Percentiles rank a stretch among this genome's conserved stretches.
These are phyloP conservation scores for Ctenopoma multispine DNA, from an alignment of 2,797 vertebrate genomes.

Conservation along the genomic window DNA sequence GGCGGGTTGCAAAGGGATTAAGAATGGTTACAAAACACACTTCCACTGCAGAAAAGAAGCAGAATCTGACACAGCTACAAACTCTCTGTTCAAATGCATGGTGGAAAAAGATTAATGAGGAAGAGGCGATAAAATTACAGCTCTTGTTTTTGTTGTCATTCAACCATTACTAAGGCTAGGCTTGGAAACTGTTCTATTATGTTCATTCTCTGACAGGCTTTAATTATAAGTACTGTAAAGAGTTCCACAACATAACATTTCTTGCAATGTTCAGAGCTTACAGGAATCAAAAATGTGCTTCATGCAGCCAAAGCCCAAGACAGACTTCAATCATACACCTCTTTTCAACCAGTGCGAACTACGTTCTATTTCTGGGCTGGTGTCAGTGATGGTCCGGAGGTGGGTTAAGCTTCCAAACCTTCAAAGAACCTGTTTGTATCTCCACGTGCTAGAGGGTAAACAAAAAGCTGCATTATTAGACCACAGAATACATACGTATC, in stretches of 20 bases:
- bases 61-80: conserved; percentile 4
- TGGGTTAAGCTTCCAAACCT: too few relatives aligned
- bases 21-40: neutral
- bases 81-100: neutral
- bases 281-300: conserved; percentile 9
- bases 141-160: conserved; percentile 15
- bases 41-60: neutral
- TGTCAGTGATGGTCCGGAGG: too few relatives aligned
- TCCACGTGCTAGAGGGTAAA: too few relatives aligned
- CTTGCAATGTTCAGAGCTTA: neutral
- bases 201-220: neutral
- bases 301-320: neutral
- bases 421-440: too few relatives aligned
- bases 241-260: neutral
- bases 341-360: too few relatives aligned
- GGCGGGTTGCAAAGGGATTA: neutral
- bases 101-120: conserved; percentile 2
- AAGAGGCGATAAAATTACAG: conserved; percentile 9
- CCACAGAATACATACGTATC: too few relatives aligned
- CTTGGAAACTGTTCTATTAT: neutral
- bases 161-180: neutral
- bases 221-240: conserved; percentile 6
- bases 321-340: conserved; percentile 3
- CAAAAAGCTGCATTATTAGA: too few relatives aligned
- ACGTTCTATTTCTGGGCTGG: too few relatives aligned